Base-by-base conservation (phyloP, 2,888 invertebrate species). In the Oscheius onirici region DNA sequence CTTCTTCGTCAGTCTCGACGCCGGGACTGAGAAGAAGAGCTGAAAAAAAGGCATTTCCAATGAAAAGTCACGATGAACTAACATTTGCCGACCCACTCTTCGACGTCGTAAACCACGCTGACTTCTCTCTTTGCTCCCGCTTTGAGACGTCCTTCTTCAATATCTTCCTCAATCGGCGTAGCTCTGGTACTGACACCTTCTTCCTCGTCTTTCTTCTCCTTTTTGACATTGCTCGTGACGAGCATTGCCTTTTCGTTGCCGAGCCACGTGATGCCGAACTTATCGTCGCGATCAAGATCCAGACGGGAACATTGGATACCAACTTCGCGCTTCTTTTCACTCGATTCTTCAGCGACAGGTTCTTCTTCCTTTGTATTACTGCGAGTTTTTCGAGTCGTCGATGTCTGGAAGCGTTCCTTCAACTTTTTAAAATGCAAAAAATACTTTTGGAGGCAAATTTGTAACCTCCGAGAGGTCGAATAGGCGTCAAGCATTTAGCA, bases 211-310 rank as follows among this genome's bases (percentile, higher is more conserved):
- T 13, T 51, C 26, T n/a, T 55, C 41, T 43, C 55, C 24, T 51
- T 63, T 65, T 46, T 55, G 22, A 43, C 34, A 6, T 6, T 15
- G 2, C 57, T 34, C 1, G 40, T 61, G 2, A 34, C 26, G 3
- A 52, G 28, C 26, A 55, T n/a, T 6, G 22, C 3, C 20, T 44
- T 26, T 15, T 57, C 58, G 10, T 28, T 28, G n/a, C 8, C 40
- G 10, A 28, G 5, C 34, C 55, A 66, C 2, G 40, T 61, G 24
- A 72, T 41, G 10, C 49, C n/a, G n/a, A 77, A 58, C 41, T 67
- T 46, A 15, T 77, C 76, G 40, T 75, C 72, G 24, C 71, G 63
- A 0, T 76, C 73, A 20, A 76, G 60, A 1, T 74, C 74, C 0
- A 74, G 54, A 10, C 69, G 40, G 11, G 44, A 17, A 22, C 71